Conservation (phyloP, 2,888 invertebrate genomes). For the Leptopilina syphax region DNA sequence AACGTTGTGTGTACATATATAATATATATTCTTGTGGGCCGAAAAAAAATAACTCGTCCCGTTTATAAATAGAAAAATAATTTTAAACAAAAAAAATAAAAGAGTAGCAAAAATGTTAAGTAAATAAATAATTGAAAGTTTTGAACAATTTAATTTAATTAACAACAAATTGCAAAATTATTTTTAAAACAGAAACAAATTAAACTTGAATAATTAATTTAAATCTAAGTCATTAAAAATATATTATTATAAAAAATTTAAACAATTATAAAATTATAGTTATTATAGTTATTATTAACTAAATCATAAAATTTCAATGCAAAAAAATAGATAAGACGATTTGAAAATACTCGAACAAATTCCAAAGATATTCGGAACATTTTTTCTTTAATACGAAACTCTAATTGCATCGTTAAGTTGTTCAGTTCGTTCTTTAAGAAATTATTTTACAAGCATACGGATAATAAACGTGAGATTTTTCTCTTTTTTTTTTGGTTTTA, state of each 20-base stretch:
- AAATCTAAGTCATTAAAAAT: too few species aligned
- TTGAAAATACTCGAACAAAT: background rate
- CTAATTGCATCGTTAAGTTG: conserved; percentile 36
- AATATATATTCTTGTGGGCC: background rate
- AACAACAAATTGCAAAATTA: background rate
- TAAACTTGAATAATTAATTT: too few species aligned
- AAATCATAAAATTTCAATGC: too few species aligned
- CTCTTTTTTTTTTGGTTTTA: background rate
- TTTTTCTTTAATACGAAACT: conserved; percentile 14
- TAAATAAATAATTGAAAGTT: too few species aligned
- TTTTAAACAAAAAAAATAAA: background rate
- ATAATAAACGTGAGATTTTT: conserved; percentile 3
- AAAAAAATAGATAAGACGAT: background rate
- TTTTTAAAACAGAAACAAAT: background rate
- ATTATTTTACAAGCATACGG: conserved; percentile 19
- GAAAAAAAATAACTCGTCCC: background rate
- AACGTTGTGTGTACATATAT: background rate
- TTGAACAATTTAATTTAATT: too few species aligned
- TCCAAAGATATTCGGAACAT: background rate
- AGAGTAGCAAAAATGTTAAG: background rate
- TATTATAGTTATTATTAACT: too few species aligned
- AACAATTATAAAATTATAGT: too few species aligned
- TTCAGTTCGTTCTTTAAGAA: conserved; percentile 10
- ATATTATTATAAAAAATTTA: too few species aligned
- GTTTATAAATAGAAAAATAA: too few species aligned